Evolutionary conservation across 2,113 vertebrate genomes (phyloP), one percentile per base, ranked within the genome.

Genomic region (Brachypteracias leptosomus): DNA sequence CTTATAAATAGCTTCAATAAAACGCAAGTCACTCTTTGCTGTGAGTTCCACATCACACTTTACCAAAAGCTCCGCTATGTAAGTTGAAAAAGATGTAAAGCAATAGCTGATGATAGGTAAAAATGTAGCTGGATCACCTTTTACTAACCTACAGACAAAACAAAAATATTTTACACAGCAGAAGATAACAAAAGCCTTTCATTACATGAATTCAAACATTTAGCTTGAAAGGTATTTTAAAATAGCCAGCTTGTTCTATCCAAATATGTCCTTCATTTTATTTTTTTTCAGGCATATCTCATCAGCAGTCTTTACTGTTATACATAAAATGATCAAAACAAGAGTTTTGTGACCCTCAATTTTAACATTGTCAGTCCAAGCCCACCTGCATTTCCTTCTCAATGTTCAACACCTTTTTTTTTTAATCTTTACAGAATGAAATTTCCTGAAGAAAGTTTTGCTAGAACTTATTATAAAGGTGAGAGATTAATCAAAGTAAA

Each of bases 1-100:
- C 99, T 99, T 99, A 91, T 99, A 99, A 93, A 99, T 93, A 7
- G 98, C 97, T 89, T 99, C 99, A 21, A 98, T 97, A 89, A 99
- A 99, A 84, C 99, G 98, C 57, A 99, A 96, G 92, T 99, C 99
- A 24, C 98, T 99, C 97, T 99, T 99, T 68, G 98, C 98, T 16
- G 97, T 95, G 33, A 99, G 97, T 81, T 99, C 99, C 33, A 98
- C 72, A 44, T 98, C 98, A 13, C 97, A 96, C 21, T 97, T 97
- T 31, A 99, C 94, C 31, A 99, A 90, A 61, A 99, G 98, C 80
- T 99, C 99, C 13, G 98, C 97, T 88, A 99, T 91, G 16, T 97
- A 95, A 21, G 98, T 97, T 38, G 99, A 99, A 84, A 98, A 99
- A 25, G 98, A 98, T 17, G 98, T 99, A 85, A 99, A 98, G 54